Percentiles rank a stretch among this genome's conserved stretches.
These are phyloP conservation scores for Monopis laevigella DNA, from an alignment of 2,888 invertebrate genomes.

Conservation along the genomic window DNA sequence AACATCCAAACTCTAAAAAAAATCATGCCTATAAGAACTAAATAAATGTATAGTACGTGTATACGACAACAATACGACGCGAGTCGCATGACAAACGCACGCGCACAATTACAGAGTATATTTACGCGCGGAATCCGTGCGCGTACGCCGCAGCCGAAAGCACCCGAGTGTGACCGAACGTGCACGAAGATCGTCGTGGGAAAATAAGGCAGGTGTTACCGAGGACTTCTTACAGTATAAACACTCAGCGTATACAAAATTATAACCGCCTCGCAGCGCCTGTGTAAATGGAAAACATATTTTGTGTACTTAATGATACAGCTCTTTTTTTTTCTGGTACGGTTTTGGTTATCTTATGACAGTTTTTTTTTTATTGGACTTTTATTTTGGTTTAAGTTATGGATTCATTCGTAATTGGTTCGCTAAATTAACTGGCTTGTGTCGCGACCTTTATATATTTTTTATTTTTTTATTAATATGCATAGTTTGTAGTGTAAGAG, in stretches of 20 bases:
- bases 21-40: too few relatives aligned
- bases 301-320: constrained; percentile 67
- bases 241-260: constrained; percentile 65
- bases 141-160: constrained; percentile 36
- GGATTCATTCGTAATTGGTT: constrained; percentile 51
- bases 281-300: constrained; percentile 66
- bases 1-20: too few relatives aligned
- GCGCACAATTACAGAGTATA: constrained; percentile 24
- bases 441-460: neutral
- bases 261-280: constrained; percentile 63
- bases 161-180: constrained; percentile 37
- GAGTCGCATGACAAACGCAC: constrained; percentile 34
- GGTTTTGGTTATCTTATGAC: constrained; percentile 49
- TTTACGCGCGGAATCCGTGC: constrained; percentile 29
- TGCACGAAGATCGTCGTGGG: constrained; percentile 53
- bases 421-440: constrained; percentile 23
- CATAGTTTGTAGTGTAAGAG: neutral
- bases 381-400: constrained; percentile 48
- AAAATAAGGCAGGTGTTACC: constrained; percentile 65
- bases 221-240: constrained; percentile 66
- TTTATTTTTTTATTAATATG: neutral
- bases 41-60: too few relatives aligned
- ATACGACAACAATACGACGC: constrained; percentile 22
- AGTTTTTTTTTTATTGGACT: constrained; percentile 39
- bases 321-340: constrained; percentile 60